Percentiles rank a stretch among this genome's conserved stretches.
phyloP scores from a whole-genome alignment of 2,113 vertebrate genomes.

The Dermatemys mawii region DNA sequence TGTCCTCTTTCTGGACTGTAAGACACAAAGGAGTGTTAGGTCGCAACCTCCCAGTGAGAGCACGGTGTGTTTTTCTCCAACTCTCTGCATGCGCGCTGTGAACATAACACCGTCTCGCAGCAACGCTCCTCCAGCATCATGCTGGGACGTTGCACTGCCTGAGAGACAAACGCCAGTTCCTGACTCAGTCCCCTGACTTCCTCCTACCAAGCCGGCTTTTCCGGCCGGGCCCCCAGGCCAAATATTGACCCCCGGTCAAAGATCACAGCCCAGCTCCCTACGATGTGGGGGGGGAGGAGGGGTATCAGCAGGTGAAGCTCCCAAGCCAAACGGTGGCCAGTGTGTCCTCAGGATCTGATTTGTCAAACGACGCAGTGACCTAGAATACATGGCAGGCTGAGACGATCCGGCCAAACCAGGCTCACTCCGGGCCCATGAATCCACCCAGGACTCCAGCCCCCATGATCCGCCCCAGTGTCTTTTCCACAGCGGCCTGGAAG shows the following conservation, averaged over 20 bases:
- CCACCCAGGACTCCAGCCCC: background rate
- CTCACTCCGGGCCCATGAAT: too few relatives aligned
- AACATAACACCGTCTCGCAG: background rate
- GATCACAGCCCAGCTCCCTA: background rate
- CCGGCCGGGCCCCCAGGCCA: background rate
- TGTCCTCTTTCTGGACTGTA: too few relatives aligned
- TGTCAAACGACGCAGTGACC: background rate
- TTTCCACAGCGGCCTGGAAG: background rate
- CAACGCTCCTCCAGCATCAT: background rate
- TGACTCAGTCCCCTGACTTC: background rate
- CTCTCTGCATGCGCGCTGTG: too few relatives aligned
- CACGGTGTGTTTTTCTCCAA: too few relatives aligned
- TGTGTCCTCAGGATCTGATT: background rate
- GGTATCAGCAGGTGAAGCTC: background rate
- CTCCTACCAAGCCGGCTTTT: background rate
- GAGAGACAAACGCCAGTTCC: background rate
- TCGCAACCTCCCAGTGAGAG: too few relatives aligned
- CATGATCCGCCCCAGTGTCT: background rate
- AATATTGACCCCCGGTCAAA: background rate
- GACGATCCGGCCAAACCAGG: background rate
- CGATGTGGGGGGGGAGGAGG: background rate
- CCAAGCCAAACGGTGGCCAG: background rate
- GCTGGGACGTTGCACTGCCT: background rate
- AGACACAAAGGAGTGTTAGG: too few relatives aligned
- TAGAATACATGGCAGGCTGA: background rate